phyloP scores from a whole-genome alignment of 2,113 vertebrate species.

The Aegypius monachus region DNA sequence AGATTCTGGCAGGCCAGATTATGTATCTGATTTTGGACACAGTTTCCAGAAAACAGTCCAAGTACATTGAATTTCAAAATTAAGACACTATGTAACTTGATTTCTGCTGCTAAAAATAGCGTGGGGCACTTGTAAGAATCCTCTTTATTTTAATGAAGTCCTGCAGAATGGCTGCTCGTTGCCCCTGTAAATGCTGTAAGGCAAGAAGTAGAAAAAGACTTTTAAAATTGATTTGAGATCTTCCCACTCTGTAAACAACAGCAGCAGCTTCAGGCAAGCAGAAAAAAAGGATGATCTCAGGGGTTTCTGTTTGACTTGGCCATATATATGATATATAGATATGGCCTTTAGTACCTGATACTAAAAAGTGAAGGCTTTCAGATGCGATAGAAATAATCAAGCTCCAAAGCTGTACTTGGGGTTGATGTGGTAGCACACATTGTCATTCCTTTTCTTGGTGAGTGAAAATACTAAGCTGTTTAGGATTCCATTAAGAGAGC shows the following conservation, averaged over 20 bases:
- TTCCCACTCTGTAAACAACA: neutral
- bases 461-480: neutral
- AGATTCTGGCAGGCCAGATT: neutral
- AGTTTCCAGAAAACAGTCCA: neutral
- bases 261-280: neutral
- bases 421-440: neutral
- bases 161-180: neutral
- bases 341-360: neutral
- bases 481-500: neutral
- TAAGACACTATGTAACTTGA: neutral
- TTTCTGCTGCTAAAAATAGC: neutral
- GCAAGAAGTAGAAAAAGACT: neutral
- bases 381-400: neutral
- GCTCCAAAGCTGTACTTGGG: neutral
- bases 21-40: neutral
- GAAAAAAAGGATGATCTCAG: neutral
- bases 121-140: neutral
- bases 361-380: neutral
- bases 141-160: neutral
- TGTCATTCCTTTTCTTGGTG: neutral
- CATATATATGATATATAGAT: neutral
- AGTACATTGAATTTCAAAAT: neutral
- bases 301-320: neutral
- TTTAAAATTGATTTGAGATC: neutral
- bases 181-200: neutral